Conservation (phyloP, 2,797 vertebrate species). For the Myripristis murdjan region DNA sequence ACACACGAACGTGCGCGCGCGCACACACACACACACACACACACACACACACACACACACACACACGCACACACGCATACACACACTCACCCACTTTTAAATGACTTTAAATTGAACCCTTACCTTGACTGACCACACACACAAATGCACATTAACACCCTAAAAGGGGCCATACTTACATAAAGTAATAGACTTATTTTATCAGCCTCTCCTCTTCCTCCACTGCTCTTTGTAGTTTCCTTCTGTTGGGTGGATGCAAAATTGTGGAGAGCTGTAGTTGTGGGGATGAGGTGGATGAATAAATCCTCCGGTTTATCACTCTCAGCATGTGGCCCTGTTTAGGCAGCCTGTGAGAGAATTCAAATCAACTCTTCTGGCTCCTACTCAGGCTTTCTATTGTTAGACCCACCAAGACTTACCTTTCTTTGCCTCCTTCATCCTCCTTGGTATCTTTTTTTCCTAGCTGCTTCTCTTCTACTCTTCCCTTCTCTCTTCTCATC, state of each 20-base stretch:
- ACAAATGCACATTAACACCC: neutral
- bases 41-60: no score
- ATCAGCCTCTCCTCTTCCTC: slow-evolving; percentile 35
- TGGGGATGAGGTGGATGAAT: slow-evolving; percentile 83
- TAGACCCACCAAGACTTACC: slow-evolving; percentile 70
- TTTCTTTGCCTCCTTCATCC: slow-evolving; percentile 58
- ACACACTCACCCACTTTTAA: slow-evolving; percentile 12
- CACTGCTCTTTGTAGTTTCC: slow-evolving; percentile 53
- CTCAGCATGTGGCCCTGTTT: slow-evolving; percentile 84
- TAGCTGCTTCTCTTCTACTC: slow-evolving; percentile 34
- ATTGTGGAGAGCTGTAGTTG: slow-evolving; percentile 73
- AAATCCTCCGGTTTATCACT: slow-evolving; percentile 85
- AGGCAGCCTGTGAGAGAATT: slow-evolving; percentile 82
- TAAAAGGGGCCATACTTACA: slow-evolving; percentile 40
- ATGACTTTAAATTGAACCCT: neutral
- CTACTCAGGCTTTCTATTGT: slow-evolving; percentile 80
- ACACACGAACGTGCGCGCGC: no score
- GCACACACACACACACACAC: no score
- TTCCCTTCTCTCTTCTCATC: slow-evolving; percentile 34
- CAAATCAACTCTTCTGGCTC: slow-evolving; percentile 84
- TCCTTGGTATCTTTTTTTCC: slow-evolving; percentile 54
- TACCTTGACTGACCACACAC: neutral
- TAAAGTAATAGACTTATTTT: slow-evolving; percentile 55
- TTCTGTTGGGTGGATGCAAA: slow-evolving; percentile 75
- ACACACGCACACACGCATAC: no score